Percentiles rank a stretch among this genome's conserved stretches.
phyloP scores from a whole-genome alignment of 37 sponge, comb jelly and placozoan species.

The Beroe ovata region DNA sequence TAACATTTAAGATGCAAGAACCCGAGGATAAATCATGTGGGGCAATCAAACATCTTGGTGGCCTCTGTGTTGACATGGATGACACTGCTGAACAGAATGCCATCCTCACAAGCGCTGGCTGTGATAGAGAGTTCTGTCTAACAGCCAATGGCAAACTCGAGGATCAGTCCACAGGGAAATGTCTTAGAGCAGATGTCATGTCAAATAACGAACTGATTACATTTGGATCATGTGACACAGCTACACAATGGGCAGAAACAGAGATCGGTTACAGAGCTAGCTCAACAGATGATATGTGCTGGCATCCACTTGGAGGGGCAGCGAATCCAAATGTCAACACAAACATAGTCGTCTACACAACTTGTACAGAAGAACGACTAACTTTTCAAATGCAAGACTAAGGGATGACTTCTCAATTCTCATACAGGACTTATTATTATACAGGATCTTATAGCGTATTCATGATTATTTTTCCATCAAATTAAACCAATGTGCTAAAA shows the following conservation, averaged over 20 bases:
- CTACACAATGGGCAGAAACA: background rate
- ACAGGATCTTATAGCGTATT: too few species aligned
- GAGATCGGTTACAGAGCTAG: background rate
- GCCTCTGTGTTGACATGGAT: too few species aligned
- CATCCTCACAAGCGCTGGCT: slow-evolving; percentile 1
- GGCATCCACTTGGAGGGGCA: slow-evolving; percentile 4
- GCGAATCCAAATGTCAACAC: background rate
- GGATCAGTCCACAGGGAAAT: background rate
- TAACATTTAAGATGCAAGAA: background rate
- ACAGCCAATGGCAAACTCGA: slow-evolving; percentile 9
- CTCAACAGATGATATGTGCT: background rate
- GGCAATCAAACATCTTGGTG: too few species aligned
- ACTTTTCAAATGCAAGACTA: slow-evolving; percentile 18
- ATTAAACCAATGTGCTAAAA: too few species aligned
- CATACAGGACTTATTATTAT: too few species aligned
- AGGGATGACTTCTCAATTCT: too few species aligned
- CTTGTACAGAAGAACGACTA: background rate
- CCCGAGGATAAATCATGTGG: too few species aligned
- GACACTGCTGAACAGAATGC: slow-evolving; percentile 16
- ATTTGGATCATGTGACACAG: background rate
- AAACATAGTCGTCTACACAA: background rate
- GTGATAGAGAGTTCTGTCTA: background rate
- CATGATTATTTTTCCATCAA: too few species aligned
- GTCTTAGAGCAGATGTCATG: background rate
- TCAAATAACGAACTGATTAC: background rate